phyloP scores from a whole-genome alignment of 2,797 vertebrate genomes.

The Lithobates sylvaticus region DNA sequence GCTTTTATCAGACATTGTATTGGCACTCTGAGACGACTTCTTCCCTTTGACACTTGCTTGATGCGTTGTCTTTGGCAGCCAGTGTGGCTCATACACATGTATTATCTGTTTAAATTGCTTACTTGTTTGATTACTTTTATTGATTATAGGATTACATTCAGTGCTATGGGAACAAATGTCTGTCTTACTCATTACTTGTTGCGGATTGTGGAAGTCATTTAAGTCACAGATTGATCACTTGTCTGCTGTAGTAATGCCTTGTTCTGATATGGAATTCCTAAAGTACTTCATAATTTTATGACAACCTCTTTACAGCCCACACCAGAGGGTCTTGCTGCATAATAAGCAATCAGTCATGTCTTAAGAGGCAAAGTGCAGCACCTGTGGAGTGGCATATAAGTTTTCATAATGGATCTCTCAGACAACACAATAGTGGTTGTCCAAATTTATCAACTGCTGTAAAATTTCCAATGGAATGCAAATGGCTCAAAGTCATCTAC shows the following conservation, averaged over 20 bases:
- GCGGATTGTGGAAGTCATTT: conserved; percentile 21
- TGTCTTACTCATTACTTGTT: conserved; percentile 34
- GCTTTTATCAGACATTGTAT: background rate
- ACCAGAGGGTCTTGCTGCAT: background rate
- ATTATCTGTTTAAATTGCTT: conserved; percentile 15
- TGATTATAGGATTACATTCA: conserved; percentile 42
- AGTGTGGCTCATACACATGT: background rate
- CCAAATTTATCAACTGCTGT: background rate
- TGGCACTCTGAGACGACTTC: background rate
- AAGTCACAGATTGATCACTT: conserved; percentile 41
- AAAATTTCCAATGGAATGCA: background rate
- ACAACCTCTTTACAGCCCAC: conserved; percentile 8
- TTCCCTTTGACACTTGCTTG: background rate
- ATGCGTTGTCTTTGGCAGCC: background rate
- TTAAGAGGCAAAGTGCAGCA: background rate
- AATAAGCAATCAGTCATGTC: background rate
- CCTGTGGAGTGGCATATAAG: background rate
- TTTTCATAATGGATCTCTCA: background rate
- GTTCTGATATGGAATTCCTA: conserved; percentile 19
- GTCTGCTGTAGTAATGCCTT: background rate
- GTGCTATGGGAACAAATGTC: conserved; percentile 8
- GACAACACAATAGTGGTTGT: background rate
- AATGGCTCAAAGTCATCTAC: background rate
- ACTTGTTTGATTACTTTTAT: conserved; percentile 39
- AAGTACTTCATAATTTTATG: conserved; percentile 23